Base-by-base conservation (phyloP, 2,888 invertebrate genomes). In the Agrotis ipsilon region DNA sequence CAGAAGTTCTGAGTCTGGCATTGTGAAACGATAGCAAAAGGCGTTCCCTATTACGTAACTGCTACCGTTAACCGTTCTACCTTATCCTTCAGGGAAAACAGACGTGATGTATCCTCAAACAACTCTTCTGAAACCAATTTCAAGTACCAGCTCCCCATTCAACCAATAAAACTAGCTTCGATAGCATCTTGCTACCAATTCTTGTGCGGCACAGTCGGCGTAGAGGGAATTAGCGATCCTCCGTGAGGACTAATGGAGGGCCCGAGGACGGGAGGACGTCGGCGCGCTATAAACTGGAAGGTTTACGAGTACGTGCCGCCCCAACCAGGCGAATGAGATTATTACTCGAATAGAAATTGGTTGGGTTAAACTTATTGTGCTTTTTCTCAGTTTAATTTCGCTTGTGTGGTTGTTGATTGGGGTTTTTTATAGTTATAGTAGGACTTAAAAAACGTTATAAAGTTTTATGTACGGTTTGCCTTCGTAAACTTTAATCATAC, bases 171-270 rank as follows among this genome's bases (percentile, higher is more conserved):
- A 82, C 71, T 60, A 51, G 65, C 62, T 67, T 78, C 75, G 82
- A 82, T 84, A 77, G 68, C 70, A 79, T 77, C 76, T 81, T 65
- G 69, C 55, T 71, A 80, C 82, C 82, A 74, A 78, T 65, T 82
- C 75, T 74, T 72, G 74, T 66, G 72, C 65, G 73, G 62, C 72
- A 73, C 72, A 83, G 61, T 64, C 75, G 76, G 79, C 73, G 79
- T 76, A 74, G 72, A 68, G 84, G 84, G 86, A 83, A 85, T 85
- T 86, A 85, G 84, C 74, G 74, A 84, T 77, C 82, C 84, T 74
- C 77, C 73, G 75, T 64, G 82, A 85, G 78, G 82, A 78, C 86
- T 84, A 75, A 75, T 75, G 74, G 82, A 78, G 83, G 85, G 72
- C 73, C 72, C 70, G 78, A 78, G 74, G 80, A 80, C 75, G 73